Percentiles rank a stretch among this genome's conserved stretches.
phyloP scores from a whole-genome alignment of 2,113 vertebrate genomes.

The Chascanopsetta lugubris region DNA sequence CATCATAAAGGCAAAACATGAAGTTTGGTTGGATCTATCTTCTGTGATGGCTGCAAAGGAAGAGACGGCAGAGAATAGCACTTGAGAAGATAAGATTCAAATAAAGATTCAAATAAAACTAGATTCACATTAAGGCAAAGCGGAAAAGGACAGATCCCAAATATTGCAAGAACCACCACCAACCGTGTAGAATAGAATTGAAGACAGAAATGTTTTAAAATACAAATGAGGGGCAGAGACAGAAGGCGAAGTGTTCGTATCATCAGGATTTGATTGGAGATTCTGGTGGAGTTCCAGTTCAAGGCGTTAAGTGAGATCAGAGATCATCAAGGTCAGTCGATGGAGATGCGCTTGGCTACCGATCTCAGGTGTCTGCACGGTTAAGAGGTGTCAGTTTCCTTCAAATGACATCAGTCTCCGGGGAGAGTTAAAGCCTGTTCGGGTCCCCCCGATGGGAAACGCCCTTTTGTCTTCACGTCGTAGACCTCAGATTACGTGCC shows the following conservation, averaged over 20 bases:
- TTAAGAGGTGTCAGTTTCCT: not conserved
- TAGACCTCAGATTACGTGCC: not conserved
- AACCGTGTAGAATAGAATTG: not conserved
- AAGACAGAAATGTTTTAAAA: not conserved
- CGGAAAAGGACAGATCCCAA: not conserved
- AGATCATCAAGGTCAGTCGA: not conserved
- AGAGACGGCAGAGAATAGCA: conserved; percentile 4
- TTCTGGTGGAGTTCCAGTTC: not conserved
- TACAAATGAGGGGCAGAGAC: not conserved
- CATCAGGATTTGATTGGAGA: not conserved
- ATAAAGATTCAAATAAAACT: no score
- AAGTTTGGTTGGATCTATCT: conserved; percentile 17
- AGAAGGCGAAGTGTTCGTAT: not conserved
- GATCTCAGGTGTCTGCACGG: not conserved
- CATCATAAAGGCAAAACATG: conserved; percentile 11
- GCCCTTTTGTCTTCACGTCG: no score
- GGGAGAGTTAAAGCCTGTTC: no score
- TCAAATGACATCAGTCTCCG: not conserved
- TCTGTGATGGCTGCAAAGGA: conserved; percentile 67
- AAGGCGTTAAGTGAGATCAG: no score
- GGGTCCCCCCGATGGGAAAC: no score
- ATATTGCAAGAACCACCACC: conserved; percentile 40
- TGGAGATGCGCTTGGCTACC: not conserved
- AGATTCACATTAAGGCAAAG: conserved; percentile 5
- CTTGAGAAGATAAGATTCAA: conserved; percentile 14